Evolutionary conservation across 2,797 vertebrate genomes (phyloP).

Genomic region (Hydrocynus forskahlii): DNA sequence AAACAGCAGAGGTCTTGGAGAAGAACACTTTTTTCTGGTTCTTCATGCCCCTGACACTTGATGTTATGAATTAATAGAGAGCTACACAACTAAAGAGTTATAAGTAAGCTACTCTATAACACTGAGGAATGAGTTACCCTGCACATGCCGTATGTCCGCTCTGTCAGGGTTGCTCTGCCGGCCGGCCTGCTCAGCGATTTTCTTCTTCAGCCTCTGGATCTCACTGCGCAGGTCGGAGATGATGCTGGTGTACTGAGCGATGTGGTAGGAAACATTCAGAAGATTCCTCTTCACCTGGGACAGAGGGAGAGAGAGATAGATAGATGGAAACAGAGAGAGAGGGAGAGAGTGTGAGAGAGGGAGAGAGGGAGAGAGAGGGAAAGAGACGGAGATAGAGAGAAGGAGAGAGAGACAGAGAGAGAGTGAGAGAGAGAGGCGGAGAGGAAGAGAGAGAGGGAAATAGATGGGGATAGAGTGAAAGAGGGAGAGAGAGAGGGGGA

Average conservation of each 20-base stretch:
- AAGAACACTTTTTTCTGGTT: background rate
- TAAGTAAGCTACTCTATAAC: background rate
- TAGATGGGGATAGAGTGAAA: too few relatives aligned
- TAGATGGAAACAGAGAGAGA: background rate
- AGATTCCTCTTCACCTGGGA: constrained; percentile 88
- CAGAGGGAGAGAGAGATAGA: background rate
- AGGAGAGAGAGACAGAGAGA: too few relatives aligned
- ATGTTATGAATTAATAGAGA: background rate
- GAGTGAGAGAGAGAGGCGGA: too few relatives aligned
- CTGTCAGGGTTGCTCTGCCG: constrained; percentile 70
- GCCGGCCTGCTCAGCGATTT: constrained; percentile 78
- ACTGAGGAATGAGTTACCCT: constrained; percentile 73
- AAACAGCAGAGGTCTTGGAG: background rate
- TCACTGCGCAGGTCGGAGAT: constrained; percentile 85
- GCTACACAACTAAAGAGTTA: background rate
- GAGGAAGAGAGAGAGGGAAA: too few relatives aligned
- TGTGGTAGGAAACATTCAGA: constrained; percentile 86
- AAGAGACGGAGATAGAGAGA: too few relatives aligned
- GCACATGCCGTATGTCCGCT: constrained; percentile 79
- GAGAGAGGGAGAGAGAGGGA: too few relatives aligned
- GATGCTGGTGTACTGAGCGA: constrained; percentile 89
- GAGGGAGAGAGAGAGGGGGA: too few relatives aligned
- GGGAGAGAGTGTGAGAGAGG: too few relatives aligned
- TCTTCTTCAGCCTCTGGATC: constrained; percentile 85
- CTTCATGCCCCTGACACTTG: background rate